phyloP scores from a whole-genome alignment of 2,797 vertebrate genomes.

The Coregonus ussuriensis region DNA sequence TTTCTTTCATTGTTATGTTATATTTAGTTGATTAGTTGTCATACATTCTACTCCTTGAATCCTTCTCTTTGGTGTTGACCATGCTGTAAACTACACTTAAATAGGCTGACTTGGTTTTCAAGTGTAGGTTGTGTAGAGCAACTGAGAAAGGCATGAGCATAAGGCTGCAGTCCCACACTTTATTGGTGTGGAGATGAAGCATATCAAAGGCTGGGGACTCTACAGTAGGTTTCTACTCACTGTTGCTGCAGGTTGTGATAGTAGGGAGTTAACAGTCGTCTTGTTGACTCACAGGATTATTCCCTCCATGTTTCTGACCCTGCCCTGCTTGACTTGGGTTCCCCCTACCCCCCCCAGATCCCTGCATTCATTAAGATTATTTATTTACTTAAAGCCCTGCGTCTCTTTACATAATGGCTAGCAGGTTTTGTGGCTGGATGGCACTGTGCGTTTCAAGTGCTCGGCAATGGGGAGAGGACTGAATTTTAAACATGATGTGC shows the following conservation, averaged over 20 bases:
- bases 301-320: constrained; percentile 75
- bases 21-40: background rate
- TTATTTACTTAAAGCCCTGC: constrained; percentile 73
- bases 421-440: constrained; percentile 68
- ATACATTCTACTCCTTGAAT: background rate
- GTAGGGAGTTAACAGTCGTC: constrained; percentile 63
- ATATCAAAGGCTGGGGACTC: constrained; percentile 57
- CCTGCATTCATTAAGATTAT: constrained; percentile 77
- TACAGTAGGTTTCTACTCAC: constrained; percentile 50
- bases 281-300: constrained; percentile 79
- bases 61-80: background rate
- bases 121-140: constrained; percentile 2
- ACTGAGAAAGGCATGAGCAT: constrained; percentile 33
- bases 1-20: background rate
- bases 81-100: background rate
- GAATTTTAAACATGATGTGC: constrained; percentile 75
- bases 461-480: constrained; percentile 62
- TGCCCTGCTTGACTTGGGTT: constrained; percentile 73
- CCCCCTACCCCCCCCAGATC: constrained; percentile 63
- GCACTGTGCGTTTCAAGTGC: constrained; percentile 68
- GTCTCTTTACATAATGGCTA: constrained; percentile 75
- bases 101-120: constrained; percentile 7
- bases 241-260: constrained; percentile 58
- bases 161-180: constrained; percentile 35
- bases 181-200: constrained; percentile 54